A percentile compares a stretch with the other conserved stretches of the same genome.
These are phyloP conservation scores for Drosophila suboccidentalis DNA, from an alignment of 2,888 invertebrate genomes.

Conservation along the genomic window DNA sequence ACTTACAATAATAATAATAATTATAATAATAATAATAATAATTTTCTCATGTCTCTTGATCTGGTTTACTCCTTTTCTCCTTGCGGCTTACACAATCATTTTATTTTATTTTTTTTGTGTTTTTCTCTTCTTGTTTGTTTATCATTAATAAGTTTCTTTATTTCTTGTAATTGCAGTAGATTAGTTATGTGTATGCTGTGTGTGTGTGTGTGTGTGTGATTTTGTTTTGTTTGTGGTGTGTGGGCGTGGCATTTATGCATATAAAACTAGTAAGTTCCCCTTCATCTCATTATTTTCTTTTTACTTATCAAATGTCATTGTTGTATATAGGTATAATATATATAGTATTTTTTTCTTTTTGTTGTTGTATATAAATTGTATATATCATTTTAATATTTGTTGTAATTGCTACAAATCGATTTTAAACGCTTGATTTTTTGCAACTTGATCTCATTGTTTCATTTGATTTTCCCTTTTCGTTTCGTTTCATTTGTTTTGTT, in stretches of 20 bases:
- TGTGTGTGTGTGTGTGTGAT: conserved; percentile 34
- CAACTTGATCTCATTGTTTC: conserved; percentile 73
- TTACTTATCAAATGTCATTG: conserved; percentile 74
- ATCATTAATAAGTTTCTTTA: conserved; percentile 61
- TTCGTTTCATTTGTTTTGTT: conserved; percentile 42
- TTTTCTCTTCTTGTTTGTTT: conserved; percentile 32
- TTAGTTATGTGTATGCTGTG: conserved; percentile 45
- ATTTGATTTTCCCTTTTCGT: conserved; percentile 70
- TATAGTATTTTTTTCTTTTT: conserved; percentile 33
- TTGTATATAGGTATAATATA: conserved; percentile 66
- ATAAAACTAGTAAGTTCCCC: conserved; percentile 74
- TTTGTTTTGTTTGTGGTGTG: conserved; percentile 43
- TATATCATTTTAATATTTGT: conserved; percentile 65
- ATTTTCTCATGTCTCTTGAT: conserved; percentile 78
- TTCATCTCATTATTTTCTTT: conserved; percentile 30
- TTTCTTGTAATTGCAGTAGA: conserved; percentile 58
- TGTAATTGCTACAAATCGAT: conserved; percentile 74
- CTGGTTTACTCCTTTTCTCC: conserved; percentile 69
- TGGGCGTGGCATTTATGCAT: conserved; percentile 74
- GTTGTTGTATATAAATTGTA: conserved; percentile 70
- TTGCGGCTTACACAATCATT: conserved; percentile 62
- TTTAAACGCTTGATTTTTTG: conserved; percentile 71
- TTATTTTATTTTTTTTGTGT: conserved; percentile 21
- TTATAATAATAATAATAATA: conserved; percentile 72
- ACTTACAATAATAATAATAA: conserved; percentile 73